Percentiles rank a stretch among this genome's conserved stretches.
These are phyloP conservation scores for Baronia brevicornis DNA, from an alignment of 2,888 invertebrate genomes.

Conservation along the genomic window DNA sequence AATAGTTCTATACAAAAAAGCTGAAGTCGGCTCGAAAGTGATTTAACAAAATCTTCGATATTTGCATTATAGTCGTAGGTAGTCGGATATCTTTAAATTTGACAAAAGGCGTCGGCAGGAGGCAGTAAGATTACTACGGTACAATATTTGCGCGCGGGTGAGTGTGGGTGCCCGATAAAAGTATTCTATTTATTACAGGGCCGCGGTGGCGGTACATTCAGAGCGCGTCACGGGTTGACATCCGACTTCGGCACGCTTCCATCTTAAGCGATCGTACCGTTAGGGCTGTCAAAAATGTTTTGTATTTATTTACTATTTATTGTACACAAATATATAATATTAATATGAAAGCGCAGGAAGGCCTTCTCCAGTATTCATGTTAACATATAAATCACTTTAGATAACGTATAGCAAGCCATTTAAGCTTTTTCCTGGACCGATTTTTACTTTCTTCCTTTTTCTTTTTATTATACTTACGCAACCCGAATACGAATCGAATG, in stretches of 20 bases:
- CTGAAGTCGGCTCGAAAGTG: too few relatives aligned
- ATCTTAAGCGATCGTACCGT: constrained; percentile 25
- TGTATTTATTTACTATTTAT: background rate
- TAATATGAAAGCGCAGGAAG: too few relatives aligned
- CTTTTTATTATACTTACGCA: too few relatives aligned
- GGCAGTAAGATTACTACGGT: constrained; percentile 37
- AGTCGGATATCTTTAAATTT: constrained; percentile 21
- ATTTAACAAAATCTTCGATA: constrained; percentile 20
- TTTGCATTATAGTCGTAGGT: constrained; percentile 19
- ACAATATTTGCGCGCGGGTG: constrained; percentile 61
- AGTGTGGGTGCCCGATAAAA: constrained; percentile 66
- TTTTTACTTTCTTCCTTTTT: too few relatives aligned
- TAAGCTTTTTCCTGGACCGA: too few relatives aligned
- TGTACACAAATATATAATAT: too few relatives aligned
- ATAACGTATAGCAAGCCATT: too few relatives aligned
- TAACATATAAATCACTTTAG: too few relatives aligned
- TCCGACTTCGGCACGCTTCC: constrained; percentile 51
- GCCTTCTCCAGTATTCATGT: too few relatives aligned
- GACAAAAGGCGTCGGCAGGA: constrained; percentile 27
- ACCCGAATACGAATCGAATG: too few relatives aligned
- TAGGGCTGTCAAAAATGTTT: constrained; percentile 32
- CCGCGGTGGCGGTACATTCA: constrained; percentile 53
- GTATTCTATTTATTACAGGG: constrained; percentile 71
- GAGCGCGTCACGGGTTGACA: constrained; percentile 66
- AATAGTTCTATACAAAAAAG: too few relatives aligned